A percentile compares a stretch with the other conserved stretches of the same genome.
Evolutionary conservation across 2,888 invertebrate genomes (phyloP).

Genomic region (Anticlea derivata): DNA sequence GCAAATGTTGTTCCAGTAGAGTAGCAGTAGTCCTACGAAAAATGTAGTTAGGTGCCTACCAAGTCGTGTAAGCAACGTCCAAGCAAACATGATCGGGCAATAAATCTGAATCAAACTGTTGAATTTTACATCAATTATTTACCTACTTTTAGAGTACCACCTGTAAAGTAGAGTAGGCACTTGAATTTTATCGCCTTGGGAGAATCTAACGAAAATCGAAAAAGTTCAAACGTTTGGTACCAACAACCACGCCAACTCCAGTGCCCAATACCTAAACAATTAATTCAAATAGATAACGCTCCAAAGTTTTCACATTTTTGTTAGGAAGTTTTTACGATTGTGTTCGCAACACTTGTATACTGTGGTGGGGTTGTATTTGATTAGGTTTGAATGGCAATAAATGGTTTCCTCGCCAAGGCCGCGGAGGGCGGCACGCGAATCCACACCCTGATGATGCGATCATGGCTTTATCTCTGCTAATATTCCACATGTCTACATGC

Average conservation of each 20-base stretch:
- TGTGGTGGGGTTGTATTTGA: constrained; percentile 61
- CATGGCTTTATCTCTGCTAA: constrained; percentile 60
- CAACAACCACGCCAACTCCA: constrained; percentile 3
- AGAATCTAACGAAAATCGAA: constrained; percentile 6
- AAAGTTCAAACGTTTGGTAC: constrained; percentile 9
- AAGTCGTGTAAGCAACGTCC: too few species aligned
- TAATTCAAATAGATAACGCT: constrained; percentile 24
- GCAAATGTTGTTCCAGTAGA: too few species aligned
- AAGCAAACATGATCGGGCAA: too few species aligned
- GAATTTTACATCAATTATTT: too few species aligned
- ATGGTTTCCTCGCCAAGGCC: constrained; percentile 58
- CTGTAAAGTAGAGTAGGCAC: not conserved
- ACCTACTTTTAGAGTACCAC: too few species aligned
- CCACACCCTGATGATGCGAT: constrained; percentile 45
- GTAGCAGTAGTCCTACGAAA: too few species aligned
- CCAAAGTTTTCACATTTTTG: constrained; percentile 37
- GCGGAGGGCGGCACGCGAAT: constrained; percentile 61
- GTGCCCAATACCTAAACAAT: constrained; percentile 5
- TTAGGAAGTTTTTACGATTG: constrained; percentile 44
- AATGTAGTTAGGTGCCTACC: too few species aligned
- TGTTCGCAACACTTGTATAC: constrained; percentile 45
- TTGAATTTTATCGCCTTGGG: not conserved
- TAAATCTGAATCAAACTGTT: too few species aligned
- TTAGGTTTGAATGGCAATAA: constrained; percentile 71
- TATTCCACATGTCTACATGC: constrained; percentile 43